Evolutionary conservation across 2,113 vertebrate species (phyloP).

Genomic region (Pseudorasbora parva): DNA sequence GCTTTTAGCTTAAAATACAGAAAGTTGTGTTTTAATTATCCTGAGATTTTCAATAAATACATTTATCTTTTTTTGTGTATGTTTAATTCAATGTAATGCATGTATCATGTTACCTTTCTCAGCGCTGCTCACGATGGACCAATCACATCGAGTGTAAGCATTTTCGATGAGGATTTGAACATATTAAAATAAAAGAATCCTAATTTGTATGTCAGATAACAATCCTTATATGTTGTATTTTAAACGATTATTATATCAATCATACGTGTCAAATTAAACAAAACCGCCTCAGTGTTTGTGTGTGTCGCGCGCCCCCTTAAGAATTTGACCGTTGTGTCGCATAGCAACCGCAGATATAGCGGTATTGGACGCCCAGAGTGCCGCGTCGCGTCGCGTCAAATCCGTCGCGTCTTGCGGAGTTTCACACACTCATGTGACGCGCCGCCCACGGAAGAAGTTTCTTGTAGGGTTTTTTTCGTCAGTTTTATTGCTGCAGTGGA

Average conservation of each 20-base stretch:
- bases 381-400: neutral
- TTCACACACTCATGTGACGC: conserved; percentile 13
- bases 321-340: neutral
- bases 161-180: neutral
- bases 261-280: neutral
- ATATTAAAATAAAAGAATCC: too few relatives aligned
- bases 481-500: neutral
- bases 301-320: neutral
- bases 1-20: too few relatives aligned
- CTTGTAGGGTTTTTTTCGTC: neutral
- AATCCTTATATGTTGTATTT: neutral
- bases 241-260: neutral
- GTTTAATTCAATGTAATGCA: too few relatives aligned
- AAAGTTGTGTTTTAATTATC: neutral
- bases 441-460: conserved; percentile 26
- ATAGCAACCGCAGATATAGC: conserved; percentile 3
- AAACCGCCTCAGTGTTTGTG: neutral
- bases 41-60: neutral
- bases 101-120: neutral
- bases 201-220: neutral
- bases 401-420: neutral
- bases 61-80: neutral
- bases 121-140: neutral
- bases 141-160: neutral
- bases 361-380: neutral